A percentile compares a stretch with the other conserved stretches of the same genome.
Conservation (phyloP, 2,113 vertebrate species). For the Notiomystis cincta region DNA sequence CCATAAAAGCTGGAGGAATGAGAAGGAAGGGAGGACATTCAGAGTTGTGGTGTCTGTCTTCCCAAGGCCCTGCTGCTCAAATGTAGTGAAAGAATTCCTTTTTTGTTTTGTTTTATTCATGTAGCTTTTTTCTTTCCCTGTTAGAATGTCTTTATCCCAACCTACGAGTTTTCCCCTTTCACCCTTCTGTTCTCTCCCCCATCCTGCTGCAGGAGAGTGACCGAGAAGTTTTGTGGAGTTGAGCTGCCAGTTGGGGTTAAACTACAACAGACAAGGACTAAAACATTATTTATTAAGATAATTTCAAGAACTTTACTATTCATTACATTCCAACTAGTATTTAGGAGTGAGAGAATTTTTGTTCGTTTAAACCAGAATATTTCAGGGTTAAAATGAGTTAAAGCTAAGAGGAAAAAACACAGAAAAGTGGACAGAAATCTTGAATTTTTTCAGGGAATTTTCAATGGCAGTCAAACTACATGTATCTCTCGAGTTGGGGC, state of each 20-base stretch:
- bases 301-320: background rate
- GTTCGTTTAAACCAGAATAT: background rate
- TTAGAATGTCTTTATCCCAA: background rate
- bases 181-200: background rate
- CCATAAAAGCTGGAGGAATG: background rate
- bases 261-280: background rate
- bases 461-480: background rate
- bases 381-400: background rate
- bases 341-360: background rate
- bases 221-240: fast-evolving
- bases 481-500: background rate
- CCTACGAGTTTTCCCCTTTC: background rate
- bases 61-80: background rate
- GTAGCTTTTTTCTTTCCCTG: background rate
- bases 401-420: background rate
- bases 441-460: background rate
- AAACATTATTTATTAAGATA: background rate
- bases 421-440: background rate
- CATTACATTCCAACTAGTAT: background rate
- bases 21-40: background rate
- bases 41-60: background rate
- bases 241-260: background rate
- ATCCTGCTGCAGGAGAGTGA: background rate
- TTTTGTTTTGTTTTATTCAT: background rate
- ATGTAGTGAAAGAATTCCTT: background rate